A percentile compares a stretch with the other conserved stretches of the same genome.
Evolutionary conservation across 2,797 vertebrate genomes (phyloP).

Genomic region (Gallinago nigripennis): DNA sequence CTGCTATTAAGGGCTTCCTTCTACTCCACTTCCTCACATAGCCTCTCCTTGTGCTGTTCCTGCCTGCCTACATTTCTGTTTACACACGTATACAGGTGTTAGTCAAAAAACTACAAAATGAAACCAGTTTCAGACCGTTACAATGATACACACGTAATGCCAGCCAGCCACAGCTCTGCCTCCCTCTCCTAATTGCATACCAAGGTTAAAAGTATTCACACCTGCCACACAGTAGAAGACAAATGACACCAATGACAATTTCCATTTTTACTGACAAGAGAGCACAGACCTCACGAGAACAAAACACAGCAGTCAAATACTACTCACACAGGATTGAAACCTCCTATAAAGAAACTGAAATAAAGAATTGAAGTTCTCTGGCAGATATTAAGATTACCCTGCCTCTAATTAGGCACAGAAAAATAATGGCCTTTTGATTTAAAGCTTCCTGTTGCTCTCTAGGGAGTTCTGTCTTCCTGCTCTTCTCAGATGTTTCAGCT

Average conservation of each 20-base stretch:
- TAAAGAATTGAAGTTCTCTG: neutral
- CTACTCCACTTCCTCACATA: neutral
- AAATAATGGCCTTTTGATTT: slow-evolving; percentile 47
- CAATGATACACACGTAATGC: rapidly evolving
- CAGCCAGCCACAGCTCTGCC: neutral
- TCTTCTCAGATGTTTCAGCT: neutral
- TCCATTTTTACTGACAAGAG: neutral
- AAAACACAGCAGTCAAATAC: neutral
- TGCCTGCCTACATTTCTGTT: rapidly evolving
- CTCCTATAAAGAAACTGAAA: neutral
- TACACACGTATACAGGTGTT: rapidly evolving
- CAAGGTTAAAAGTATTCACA: neutral
- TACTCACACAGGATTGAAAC: neutral
- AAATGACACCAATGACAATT: neutral
- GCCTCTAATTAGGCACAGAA: neutral
- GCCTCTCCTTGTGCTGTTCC: neutral
- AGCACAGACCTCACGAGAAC: neutral
- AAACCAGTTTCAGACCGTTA: neutral
- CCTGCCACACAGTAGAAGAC: neutral
- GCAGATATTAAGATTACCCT: neutral
- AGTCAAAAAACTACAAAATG: neutral
- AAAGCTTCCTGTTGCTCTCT: slow-evolving; percentile 35
- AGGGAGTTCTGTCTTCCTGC: neutral
- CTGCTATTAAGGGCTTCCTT: neutral
- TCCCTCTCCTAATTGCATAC: rapidly evolving